These are phyloP conservation scores for Drosophila cracens DNA, from an alignment of 2,888 invertebrate genomes.

Conservation along the genomic window DNA sequence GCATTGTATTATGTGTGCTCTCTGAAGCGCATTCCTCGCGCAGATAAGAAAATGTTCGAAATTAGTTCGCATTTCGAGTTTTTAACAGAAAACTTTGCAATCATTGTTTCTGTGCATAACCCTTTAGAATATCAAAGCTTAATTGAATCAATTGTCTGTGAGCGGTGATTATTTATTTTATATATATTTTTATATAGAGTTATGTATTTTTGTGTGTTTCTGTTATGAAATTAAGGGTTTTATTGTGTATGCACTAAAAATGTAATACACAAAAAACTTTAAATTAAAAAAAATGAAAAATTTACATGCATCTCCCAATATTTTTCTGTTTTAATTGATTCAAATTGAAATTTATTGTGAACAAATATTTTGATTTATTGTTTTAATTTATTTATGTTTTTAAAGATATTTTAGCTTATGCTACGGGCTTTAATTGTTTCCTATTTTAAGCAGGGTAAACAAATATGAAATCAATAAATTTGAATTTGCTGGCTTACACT, in stretches of 20 bases:
- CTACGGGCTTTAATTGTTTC: not conserved
- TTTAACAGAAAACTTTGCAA: conserved; percentile 35
- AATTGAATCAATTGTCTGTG: conserved; percentile 12
- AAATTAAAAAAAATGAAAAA: not conserved
- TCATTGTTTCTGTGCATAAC: conserved; percentile 25
- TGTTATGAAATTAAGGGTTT: not conserved
- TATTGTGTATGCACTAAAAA: not conserved
- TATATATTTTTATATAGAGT: not conserved
- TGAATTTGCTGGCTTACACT: not conserved
- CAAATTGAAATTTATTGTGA: not conserved
- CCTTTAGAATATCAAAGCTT: not conserved
- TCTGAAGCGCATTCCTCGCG: conserved; percentile 65
- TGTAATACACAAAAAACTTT: not conserved
- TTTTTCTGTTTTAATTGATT: not conserved
- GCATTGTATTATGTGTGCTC: conserved; percentile 55
- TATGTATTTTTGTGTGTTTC: not conserved
- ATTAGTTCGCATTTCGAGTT: conserved; percentile 34
- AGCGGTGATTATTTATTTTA: not conserved
- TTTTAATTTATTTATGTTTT: not conserved
- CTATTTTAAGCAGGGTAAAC: not conserved
- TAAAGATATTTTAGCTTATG: not conserved
- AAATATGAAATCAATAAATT: not conserved
- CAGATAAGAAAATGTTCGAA: conserved; percentile 66
- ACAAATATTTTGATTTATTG: not conserved
- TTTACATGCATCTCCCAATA: not conserved